Base-by-base conservation (phyloP, 2,888 invertebrate species). In the Yponomeuta plumbellus region DNA sequence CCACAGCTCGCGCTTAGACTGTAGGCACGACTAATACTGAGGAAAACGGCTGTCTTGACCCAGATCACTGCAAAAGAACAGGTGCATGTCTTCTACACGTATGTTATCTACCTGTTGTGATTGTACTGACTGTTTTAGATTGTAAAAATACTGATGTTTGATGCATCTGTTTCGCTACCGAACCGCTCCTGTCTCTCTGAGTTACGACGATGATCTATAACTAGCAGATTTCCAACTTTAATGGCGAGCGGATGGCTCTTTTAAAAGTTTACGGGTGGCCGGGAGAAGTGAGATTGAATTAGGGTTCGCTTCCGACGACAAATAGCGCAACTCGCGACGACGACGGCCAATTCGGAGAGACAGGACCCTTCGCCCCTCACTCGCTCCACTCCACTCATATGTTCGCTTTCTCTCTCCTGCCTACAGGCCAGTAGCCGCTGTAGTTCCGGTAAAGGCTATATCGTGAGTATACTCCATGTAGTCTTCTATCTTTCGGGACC, bases 361-460 rank as follows among this genome's bases (percentile, higher is more conserved):
- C 81, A 84, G 80, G 81, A 83, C 74, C 70, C 77, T 76, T 81
- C 81, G 82, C 82, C 80, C 78, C 80, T 84, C 84, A 84, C 81
- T 86, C 82, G 61, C 65, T 61, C 81, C 44, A 80, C 76, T 84
- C 88, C 88, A 90, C 87, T 90, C 86, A 91, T 86, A 86, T 85
- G 88, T 91, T 88, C 89, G 89, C 92, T 89, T 89, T 92, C 86
- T 88, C 83, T 92, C 86, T 86, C 88, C 85, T 93, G 92, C 88
- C 86, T 86, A 86, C 93, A 96, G 96, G 95, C 96, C 92, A 96
- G 96, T 94, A 96, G 96, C 94, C 95, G 96, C 93, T 96, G 96
- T 94, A 96, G 96, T 94, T 96, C 96, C 93, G 96, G 96, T 93
- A 96, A 96, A 94, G 96, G 96, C 94, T 96, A 96, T 96, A 96